Base-by-base conservation (phyloP, 1,140 invertebrate species). In the Listronotus bonariensis region DNA sequence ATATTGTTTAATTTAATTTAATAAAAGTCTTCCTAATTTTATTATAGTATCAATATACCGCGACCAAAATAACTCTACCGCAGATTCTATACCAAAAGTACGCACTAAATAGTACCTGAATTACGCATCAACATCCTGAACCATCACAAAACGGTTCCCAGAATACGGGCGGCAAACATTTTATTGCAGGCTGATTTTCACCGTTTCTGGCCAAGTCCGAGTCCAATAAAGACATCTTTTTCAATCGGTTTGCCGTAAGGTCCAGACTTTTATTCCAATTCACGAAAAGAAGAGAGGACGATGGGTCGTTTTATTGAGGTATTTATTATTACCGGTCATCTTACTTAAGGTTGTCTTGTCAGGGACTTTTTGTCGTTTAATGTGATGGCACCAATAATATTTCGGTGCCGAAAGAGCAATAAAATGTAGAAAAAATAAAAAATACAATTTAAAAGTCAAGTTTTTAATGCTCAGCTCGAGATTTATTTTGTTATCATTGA, bases 351-450 rank as follows among this genome's bases (percentile, higher is more conserved):
- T 26, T 32, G 49, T 52, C 49, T 32, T 52, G 20, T n/a, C 49
- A 31, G 11, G 15, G 34, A 9, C 6, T 7, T 34, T 52, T 52
- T 52, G 15, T 46, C 15, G 12, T 9, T 46, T 46, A 46, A 46
- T 46, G 43, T 14, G 18, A 6, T 5, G 49, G 26, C 3, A 7
- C 49, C 49, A 52, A 52, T 52, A 52, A 52, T 8, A 32, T 26
- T 3, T 26, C n/a, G 49, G 49, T 52, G 49, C 49, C 49, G 49
- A 52, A 52, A 26, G 7, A 12, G 49, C 0, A 52, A 38, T 52
- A 52, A 52, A 52, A 5, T 14, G 49, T 52, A 6, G 8, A 2
- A 46, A 46, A 18, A 18, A 46, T 6, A 26, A 46, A 46, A 17
- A 9, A 18, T 5, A 46, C 43, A n/a, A 1, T 46, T 46, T 46